Conservation (phyloP, 1,140 invertebrate genomes). For the Rhyzopertha dominica region DNA sequence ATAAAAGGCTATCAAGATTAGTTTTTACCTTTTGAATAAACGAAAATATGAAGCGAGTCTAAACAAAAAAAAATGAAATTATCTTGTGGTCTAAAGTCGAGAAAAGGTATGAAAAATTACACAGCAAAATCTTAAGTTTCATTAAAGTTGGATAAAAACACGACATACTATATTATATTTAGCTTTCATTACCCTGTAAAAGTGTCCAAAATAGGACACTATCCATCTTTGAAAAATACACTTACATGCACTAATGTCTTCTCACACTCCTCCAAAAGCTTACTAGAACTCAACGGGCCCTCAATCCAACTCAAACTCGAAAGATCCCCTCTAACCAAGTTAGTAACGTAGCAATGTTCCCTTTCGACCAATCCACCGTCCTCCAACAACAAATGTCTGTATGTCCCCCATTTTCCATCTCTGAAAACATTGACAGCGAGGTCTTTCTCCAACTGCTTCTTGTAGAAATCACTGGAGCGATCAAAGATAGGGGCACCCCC, state of each 20-base stretch:
- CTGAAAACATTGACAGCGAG: constrained; percentile 60
- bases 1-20: no score
- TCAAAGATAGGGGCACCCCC: constrained; percentile 64
- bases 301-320: constrained; percentile 77
- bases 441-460: constrained; percentile 54
- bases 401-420: constrained; percentile 58
- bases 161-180: no score
- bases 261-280: constrained; percentile 9
- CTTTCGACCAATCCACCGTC: constrained; percentile 49
- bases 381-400: constrained; percentile 32
- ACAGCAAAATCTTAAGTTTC: no score
- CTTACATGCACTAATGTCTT: constrained; percentile 12
- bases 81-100: no score
- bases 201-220: no score
- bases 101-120: no score
- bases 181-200: no score
- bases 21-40: no score
- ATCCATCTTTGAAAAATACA: no score
- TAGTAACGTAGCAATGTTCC: constrained; percentile 74
- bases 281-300: constrained; percentile 47
- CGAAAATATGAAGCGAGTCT: no score
- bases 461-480: constrained; percentile 57
- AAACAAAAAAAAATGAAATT: no score
- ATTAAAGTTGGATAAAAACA: no score
- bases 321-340: constrained; percentile 75